Evolutionary conservation across 2,888 invertebrate genomes (phyloP).

Genomic region (Pseudeuparius sepicola): DNA sequence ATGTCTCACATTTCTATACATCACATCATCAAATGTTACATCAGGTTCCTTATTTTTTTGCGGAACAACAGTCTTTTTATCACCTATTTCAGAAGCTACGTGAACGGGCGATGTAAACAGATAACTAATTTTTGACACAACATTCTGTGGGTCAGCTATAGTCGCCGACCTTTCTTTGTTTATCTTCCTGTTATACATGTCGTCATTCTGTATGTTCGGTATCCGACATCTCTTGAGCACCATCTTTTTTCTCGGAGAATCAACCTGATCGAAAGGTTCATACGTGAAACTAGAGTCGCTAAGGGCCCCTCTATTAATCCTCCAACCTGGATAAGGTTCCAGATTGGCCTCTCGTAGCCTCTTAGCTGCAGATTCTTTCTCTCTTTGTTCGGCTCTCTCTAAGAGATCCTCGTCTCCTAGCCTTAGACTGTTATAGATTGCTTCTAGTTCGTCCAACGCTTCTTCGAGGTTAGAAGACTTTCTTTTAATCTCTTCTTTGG

Average conservation of each 20-base stretch:
- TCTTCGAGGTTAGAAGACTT: conserved; percentile 78
- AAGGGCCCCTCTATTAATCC: conserved; percentile 31
- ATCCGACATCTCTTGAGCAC: conserved; percentile 39
- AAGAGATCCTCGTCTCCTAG: conserved; percentile 73
- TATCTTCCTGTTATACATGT: conserved; percentile 70
- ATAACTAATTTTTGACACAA: conserved; percentile 52
- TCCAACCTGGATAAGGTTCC: conserved; percentile 26
- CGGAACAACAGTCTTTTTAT: conserved; percentile 25
- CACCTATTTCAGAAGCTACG: conserved; percentile 43
- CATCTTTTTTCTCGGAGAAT: conserved; percentile 32
- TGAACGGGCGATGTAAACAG: conserved; percentile 60
- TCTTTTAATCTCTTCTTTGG: conserved; percentile 35
- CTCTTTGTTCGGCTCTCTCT: conserved; percentile 68
- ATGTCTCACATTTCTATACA: conserved; percentile 69
- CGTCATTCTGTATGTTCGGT: conserved; percentile 61
- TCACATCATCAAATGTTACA: conserved; percentile 73
- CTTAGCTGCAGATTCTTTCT: conserved; percentile 38
- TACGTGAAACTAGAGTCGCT: conserved; percentile 39
- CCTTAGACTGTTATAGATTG: conserved; percentile 82
- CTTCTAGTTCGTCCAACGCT: conserved; percentile 80
- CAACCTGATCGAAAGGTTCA: conserved; percentile 34
- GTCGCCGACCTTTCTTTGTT: conserved; percentile 48
- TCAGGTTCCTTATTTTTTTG: conserved; percentile 58
- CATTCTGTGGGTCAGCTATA: conserved; percentile 40
- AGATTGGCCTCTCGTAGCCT: conserved; percentile 27